Base-by-base conservation (phyloP, 2,797 vertebrate species). In the Arctocebus calabarensis region DNA sequence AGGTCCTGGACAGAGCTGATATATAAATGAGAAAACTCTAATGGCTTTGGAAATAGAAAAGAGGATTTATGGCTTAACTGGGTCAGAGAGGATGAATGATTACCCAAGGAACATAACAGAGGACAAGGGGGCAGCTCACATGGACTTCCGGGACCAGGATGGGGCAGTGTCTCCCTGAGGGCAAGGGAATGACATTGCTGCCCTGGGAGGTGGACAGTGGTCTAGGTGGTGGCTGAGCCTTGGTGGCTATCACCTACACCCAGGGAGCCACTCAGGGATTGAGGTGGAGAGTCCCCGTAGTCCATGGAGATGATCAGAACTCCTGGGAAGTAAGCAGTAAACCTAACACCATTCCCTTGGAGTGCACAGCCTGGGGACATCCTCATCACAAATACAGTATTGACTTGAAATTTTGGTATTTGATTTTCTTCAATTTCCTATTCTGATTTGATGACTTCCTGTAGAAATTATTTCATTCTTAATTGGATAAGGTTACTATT, bases 381-480 rank as follows among this genome's bases (percentile, higher is more conserved):
- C 59, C 40, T 34, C 45, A 8, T 43, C 29, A 62, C 61, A 71
- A n/a, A 82, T 48, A 52, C 7, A n/a, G 73, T 37, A 40, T 10
- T 86, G 34, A 74, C 57, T 57, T 10, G 5, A 34, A 57, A 66
- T 57, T 52, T 52, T 55, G 4, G 29, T 68, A 59, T 48, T 84
- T 48, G 22, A 68, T 27, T 75, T 66, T 37, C 77, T 64, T 75
- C 74, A 37, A 64, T 62, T 85, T 20, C 43, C 34, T 64, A 7
- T 64, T 90, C 81, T 57, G 34, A 79, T 23, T 87, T 57, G 75
- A 40, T 82, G 48, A 78, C 16, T 75, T 88, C 37, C 43, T 84
- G 19, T 23, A 68, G 59, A 84, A 84, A 43, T 40, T 16, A 88
- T 32, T 84, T 92, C 74, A 45, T 88, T 91, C 34, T 90, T 73